Conservation (phyloP, 1,140 invertebrate species). For the Lepidurus apus region DNA sequence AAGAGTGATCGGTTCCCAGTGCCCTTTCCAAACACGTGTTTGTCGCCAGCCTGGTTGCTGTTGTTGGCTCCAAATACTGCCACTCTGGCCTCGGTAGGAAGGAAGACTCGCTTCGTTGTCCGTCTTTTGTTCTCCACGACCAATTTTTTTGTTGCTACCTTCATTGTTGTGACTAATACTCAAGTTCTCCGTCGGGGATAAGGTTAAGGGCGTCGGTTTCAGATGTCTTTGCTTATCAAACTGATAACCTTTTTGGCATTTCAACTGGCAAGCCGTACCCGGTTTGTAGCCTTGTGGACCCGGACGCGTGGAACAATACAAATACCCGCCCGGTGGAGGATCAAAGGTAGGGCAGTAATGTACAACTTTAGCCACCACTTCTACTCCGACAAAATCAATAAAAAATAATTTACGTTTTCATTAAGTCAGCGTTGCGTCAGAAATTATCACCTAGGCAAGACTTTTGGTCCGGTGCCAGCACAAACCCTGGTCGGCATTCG, state of each 20-base stretch:
- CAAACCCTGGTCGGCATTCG: slow-evolving; percentile 43
- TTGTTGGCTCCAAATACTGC: too few species aligned
- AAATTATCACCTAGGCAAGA: slow-evolving; percentile 45
- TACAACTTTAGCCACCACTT: slow-evolving; percentile 39
- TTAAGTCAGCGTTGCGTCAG: background rate
- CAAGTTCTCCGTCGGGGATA: background rate
- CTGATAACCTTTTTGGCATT: slow-evolving; percentile 51
- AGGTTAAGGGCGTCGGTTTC: background rate
- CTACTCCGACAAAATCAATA: slow-evolving; percentile 12
- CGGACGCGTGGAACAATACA: slow-evolving; percentile 44
- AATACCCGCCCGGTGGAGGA: slow-evolving; percentile 44
- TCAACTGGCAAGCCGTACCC: slow-evolving; percentile 54
- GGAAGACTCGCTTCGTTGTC: slow-evolving; percentile 6
- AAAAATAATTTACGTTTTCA: background rate
- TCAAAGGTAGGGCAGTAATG: slow-evolving; percentile 41
- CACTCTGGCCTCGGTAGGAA: background rate
- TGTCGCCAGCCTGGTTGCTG: slow-evolving; percentile 29
- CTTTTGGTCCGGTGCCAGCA: slow-evolving; percentile 42
- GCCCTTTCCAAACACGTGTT: slow-evolving; percentile 26
- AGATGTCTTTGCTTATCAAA: slow-evolving; percentile 38
- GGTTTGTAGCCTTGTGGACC: slow-evolving; percentile 38
- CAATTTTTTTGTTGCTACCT: background rate
- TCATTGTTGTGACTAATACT: background rate
- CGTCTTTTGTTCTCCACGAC: background rate
- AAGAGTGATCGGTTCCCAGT: slow-evolving; percentile 4